Percentiles rank a stretch among this genome's conserved stretches.
Evolutionary conservation across 2,797 vertebrate genomes (phyloP).

Genomic region (Rhinogobio ventralis): DNA sequence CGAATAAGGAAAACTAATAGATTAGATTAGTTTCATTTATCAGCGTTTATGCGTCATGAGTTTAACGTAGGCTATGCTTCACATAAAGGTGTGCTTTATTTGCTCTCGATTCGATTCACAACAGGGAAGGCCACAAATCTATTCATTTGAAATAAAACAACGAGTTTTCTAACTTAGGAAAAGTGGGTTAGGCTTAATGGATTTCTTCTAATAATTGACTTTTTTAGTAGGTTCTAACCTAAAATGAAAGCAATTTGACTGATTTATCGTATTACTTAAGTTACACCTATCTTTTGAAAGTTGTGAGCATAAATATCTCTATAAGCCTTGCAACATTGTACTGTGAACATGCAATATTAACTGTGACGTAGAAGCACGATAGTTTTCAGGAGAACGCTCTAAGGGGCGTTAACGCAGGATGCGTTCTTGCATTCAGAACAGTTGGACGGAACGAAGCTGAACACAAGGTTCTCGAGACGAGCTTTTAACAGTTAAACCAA

Average conservation of each 20-base stretch:
- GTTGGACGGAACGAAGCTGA: neutral
- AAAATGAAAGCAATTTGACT: neutral
- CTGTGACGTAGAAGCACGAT: neutral
- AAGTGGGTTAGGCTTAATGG: neutral
- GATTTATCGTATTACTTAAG: neutral
- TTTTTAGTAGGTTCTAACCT: neutral
- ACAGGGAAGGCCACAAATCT: neutral
- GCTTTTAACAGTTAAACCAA: neutral
- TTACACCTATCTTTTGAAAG: neutral
- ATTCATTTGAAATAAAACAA: neutral
- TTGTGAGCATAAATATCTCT: neutral
- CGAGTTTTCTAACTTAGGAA: neutral
- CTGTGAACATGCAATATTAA: neutral
- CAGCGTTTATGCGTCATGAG: neutral
- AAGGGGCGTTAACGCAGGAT: slow-evolving; percentile 4
- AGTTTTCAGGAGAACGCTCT: neutral
- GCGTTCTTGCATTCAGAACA: neutral
- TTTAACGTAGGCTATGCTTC: neutral
- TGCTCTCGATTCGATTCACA: neutral
- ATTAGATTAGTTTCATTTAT: neutral
- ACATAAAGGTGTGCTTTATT: slow-evolving; percentile 3
- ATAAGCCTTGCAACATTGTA: neutral
- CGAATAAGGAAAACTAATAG: neutral
- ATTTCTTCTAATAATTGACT: neutral
- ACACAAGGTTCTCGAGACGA: neutral